These are phyloP conservation scores for Cephalopterus ornatus DNA, from an alignment of 2,113 vertebrate species.

Conservation along the genomic window DNA sequence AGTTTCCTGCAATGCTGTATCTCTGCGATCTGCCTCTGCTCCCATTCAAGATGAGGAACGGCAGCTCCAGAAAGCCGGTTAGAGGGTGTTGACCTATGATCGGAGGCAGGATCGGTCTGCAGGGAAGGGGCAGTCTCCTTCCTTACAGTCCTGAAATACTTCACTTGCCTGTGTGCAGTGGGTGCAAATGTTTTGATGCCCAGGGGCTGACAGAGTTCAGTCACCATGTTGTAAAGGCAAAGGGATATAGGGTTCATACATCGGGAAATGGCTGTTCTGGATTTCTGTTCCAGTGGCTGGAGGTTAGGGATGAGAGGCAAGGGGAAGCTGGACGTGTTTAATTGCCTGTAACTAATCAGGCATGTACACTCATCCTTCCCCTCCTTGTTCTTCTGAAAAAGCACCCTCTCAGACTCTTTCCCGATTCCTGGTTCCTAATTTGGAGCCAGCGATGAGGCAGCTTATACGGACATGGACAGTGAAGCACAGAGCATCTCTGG, in stretches of 20 bases:
- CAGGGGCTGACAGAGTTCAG: background rate
- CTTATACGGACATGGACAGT: accelerated
- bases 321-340: constrained; percentile 45
- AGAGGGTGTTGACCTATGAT: background rate
- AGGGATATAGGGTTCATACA: background rate
- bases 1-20: background rate
- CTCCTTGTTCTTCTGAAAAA: constrained; percentile 16
- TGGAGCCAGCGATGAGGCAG: background rate
- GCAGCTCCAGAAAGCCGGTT: background rate
- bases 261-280: background rate
- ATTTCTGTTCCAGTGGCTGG: constrained; percentile 44
- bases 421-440: too few species aligned
- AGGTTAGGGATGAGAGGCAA: constrained; percentile 59
- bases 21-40: background rate
- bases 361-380: constrained; percentile 43
- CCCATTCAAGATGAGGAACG: background rate
- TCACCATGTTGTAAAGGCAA: background rate
- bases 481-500: background rate
- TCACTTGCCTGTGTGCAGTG: background rate
- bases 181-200: background rate
- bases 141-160: background rate
- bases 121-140: background rate
- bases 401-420: background rate
- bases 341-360: constrained; percentile 64
- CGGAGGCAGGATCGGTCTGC: accelerated